Evolutionary conservation across 2,888 invertebrate species (phyloP).

Genomic region (Acheta domesticus): DNA sequence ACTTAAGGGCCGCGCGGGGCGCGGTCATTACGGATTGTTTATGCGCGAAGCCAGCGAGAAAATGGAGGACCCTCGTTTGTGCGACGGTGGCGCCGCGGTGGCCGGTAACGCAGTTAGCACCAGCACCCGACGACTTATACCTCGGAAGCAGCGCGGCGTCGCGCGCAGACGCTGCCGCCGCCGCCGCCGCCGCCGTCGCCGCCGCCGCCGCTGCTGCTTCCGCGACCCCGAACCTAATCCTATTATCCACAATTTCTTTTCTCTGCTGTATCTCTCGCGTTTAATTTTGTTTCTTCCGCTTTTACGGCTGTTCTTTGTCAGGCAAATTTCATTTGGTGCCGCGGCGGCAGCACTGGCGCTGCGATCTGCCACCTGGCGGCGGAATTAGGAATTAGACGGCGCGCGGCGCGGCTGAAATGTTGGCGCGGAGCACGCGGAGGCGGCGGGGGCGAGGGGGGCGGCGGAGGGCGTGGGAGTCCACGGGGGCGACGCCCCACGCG

Average conservation of each 20-base stretch:
- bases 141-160: neutral
- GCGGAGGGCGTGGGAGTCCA: neutral
- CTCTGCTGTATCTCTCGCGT: conserved; percentile 18
- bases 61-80: too few species aligned
- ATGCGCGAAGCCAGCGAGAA: too few species aligned
- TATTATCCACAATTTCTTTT: conserved; percentile 18
- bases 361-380: conserved; percentile 18
- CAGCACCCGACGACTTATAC: neutral
- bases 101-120: neutral
- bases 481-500: neutral
- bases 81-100: neutral
- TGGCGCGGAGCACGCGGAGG: neutral
- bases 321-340: conserved; percentile 1
- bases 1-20: too few species aligned
- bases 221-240: neutral
- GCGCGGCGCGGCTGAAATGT: conserved; percentile 4
- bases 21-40: too few species aligned
- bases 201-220: neutral
- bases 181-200: neutral
- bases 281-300: conserved; percentile 18
- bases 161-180: neutral
- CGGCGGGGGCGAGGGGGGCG: neutral
- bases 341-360: neutral
- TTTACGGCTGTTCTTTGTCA: conserved; percentile 9
- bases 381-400: neutral